These are phyloP conservation scores for Xerus inauris DNA, from an alignment of 2,113 vertebrate species.

Conservation along the genomic window DNA sequence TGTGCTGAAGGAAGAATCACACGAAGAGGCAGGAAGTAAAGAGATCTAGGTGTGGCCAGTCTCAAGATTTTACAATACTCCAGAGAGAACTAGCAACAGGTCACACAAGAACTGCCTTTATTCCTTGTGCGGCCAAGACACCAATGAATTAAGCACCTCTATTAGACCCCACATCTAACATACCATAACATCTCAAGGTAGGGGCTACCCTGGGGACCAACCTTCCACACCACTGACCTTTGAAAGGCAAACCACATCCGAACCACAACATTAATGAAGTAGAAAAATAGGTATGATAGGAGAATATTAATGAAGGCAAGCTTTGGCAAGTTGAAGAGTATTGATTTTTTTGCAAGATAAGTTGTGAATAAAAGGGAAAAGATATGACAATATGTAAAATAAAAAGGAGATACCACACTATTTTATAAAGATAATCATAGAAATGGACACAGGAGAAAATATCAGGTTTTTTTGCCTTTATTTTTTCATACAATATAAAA, in stretches of 20 bases:
- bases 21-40: not conserved
- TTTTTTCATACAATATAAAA: too few relatives aligned
- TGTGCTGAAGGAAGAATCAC: too few relatives aligned
- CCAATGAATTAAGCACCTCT: not conserved
- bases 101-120: not conserved
- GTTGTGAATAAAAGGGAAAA: not conserved
- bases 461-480: too few relatives aligned
- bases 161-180: not conserved
- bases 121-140: not conserved
- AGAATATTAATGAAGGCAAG: too few relatives aligned
- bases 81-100: not conserved
- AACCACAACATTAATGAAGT: too few relatives aligned
- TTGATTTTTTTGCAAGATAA: not conserved
- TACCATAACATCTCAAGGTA: not conserved
- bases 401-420: too few relatives aligned
- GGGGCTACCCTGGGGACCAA: not conserved
- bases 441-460: too few relatives aligned
- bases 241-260: too few relatives aligned
- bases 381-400: too few relatives aligned
- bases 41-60: not conserved
- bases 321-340: not conserved
- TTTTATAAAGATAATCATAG: too few relatives aligned
- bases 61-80: not conserved
- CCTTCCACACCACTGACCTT: not conserved
- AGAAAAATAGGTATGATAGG: too few relatives aligned